A percentile compares a stretch with the other conserved stretches of the same genome.
phyloP scores from a whole-genome alignment of 2,797 vertebrate genomes.

The Diplodus puntazzo region DNA sequence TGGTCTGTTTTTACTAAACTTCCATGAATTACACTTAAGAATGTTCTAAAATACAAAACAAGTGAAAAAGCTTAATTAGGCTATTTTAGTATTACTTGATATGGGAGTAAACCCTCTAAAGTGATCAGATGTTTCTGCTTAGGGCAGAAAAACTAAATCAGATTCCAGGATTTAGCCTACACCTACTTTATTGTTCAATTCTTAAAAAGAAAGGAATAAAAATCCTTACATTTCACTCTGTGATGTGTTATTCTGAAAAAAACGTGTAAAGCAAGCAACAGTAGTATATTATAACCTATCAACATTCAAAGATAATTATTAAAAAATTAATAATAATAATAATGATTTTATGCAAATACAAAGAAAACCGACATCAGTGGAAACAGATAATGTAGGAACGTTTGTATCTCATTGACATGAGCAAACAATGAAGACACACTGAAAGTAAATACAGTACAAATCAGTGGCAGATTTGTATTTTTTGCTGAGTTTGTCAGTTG shows the following conservation, averaged over 20 bases:
- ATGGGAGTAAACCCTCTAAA: background rate
- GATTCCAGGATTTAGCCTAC: background rate
- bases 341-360: background rate
- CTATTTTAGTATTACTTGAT: background rate
- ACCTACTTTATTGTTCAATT: background rate
- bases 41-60: background rate
- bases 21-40: background rate
- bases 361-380: background rate
- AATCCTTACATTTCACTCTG: background rate
- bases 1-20: too few species aligned
- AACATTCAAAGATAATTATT: too few species aligned
- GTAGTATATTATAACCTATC: background rate
- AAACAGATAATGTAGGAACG: background rate
- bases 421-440: background rate
- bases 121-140: background rate
- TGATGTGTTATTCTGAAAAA: background rate
- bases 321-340: background rate
- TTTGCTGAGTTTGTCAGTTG: background rate
- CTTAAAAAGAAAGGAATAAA: too few species aligned
- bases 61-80: background rate
- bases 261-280: background rate
- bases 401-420: background rate
- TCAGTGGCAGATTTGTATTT: accelerated
- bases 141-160: background rate
- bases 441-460: background rate